These are phyloP conservation scores for Tylochromis polylepis DNA, from an alignment of 2,113 vertebrate species.

Conservation along the genomic window DNA sequence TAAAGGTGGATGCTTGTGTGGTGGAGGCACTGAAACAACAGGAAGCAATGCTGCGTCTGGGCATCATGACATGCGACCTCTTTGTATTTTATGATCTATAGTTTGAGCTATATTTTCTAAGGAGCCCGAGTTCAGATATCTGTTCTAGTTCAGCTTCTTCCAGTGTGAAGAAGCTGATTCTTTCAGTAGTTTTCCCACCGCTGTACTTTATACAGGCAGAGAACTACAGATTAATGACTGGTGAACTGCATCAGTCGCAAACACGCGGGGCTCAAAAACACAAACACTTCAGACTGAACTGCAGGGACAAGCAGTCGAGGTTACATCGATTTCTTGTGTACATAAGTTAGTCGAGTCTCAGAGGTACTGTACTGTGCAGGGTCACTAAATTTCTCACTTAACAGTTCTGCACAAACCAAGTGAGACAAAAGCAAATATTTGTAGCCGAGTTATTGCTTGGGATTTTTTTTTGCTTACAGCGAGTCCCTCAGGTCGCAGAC, in stretches of 20 bases:
- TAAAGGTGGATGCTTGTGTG: neutral
- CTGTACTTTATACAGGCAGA: neutral
- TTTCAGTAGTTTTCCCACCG: neutral
- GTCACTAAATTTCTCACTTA: neutral
- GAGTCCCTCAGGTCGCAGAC: neutral
- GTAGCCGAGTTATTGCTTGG: neutral
- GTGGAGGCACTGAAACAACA: neutral
- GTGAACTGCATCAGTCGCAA: neutral
- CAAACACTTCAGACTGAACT: neutral
- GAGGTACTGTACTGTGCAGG: neutral
- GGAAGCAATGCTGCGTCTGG: neutral
- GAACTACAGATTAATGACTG: neutral
- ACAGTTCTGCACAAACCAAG: neutral
- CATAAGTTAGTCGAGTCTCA: neutral
- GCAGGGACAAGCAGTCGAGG: neutral
- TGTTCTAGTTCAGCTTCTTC: neutral
- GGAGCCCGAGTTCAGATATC: neutral
- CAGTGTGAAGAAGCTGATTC: neutral
- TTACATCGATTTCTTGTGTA: neutral
- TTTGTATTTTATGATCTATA: neutral
- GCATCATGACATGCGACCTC: neutral
- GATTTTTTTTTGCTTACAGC: neutral
- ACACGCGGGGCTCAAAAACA: rapidly evolving
- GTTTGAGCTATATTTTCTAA: neutral
- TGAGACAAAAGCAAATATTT: neutral